Evolutionary conservation across 2,888 invertebrate genomes (phyloP).

Genomic region (Archaeoteleia sp.): DNA sequence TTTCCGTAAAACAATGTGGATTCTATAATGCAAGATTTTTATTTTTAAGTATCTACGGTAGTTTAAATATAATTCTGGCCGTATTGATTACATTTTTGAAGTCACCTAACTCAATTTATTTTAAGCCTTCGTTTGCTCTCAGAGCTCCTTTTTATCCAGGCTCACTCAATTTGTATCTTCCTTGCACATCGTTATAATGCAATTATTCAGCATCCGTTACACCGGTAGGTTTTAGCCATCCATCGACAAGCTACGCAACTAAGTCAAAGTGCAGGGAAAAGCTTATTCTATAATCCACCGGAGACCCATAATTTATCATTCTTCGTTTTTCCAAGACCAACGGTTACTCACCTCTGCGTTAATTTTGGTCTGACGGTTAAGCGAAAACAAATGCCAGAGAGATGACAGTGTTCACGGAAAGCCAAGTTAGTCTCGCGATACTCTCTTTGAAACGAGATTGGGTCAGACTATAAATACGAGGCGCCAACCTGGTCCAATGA

Average conservation of each 20-base stretch:
- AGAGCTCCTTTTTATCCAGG: slow-evolving; percentile 8
- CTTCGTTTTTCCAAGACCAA: neutral
- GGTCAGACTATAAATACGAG: slow-evolving; percentile 44
- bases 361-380: slow-evolving; percentile 55
- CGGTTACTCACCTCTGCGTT: slow-evolving; percentile 61
- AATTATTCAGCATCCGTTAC: slow-evolving; percentile 19
- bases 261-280: slow-evolving; percentile 1
- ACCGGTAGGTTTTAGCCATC: slow-evolving; percentile 10
- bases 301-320: slow-evolving; percentile 1
- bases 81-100: too few relatives aligned
- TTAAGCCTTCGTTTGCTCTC: neutral
- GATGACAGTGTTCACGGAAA: slow-evolving; percentile 58
- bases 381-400: slow-evolving; percentile 55
- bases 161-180: slow-evolving; percentile 16
- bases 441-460: slow-evolving; percentile 36
- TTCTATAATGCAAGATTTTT: too few relatives aligned
- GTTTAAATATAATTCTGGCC: too few relatives aligned
- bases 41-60: too few relatives aligned
- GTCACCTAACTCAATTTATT: slow-evolving; percentile 19
- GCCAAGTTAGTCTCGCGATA: slow-evolving; percentile 30
- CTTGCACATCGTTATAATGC: slow-evolving; percentile 15
- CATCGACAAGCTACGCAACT: neutral
- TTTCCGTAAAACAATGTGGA: too few relatives aligned
- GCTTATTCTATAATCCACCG: neutral
- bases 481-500: slow-evolving; percentile 36